Evolutionary conservation across 1,140 invertebrate genomes (phyloP).

Genomic region (Mactra quadrangularis): DNA sequence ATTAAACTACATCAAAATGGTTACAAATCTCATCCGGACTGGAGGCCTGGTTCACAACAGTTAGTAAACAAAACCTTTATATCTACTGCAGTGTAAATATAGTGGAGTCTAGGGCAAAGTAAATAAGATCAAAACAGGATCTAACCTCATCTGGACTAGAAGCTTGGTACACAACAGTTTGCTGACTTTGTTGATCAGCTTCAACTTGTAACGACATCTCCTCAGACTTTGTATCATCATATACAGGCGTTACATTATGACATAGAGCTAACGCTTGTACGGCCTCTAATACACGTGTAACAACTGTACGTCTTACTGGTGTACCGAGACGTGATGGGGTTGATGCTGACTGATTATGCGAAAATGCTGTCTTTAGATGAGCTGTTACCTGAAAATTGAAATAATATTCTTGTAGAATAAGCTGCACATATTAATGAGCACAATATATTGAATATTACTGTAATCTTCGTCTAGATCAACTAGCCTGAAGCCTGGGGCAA

Average conservation of each 20-base stretch:
- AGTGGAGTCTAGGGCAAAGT: too few species aligned
- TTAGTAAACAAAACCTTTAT: too few species aligned
- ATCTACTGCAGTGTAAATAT: too few species aligned
- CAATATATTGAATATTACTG: too few species aligned
- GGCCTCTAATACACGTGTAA: slow-evolving; percentile 93
- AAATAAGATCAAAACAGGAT: too few species aligned
- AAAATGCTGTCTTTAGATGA: slow-evolving; percentile 78
- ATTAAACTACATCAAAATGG: too few species aligned
- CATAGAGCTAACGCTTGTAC: slow-evolving; percentile 98
- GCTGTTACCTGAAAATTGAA: slow-evolving; percentile 69
- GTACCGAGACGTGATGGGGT: slow-evolving; percentile 67
- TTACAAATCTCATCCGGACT: too few species aligned
- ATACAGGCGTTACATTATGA: slow-evolving; percentile 99
- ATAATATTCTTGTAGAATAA: too few species aligned
- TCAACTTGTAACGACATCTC: slow-evolving; percentile 79
- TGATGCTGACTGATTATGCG: slow-evolving; percentile 49
- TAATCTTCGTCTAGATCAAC: too few species aligned
- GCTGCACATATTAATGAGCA: too few species aligned
- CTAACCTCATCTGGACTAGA: slow-evolving; percentile 98
- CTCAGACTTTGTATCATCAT: slow-evolving; percentile 86
- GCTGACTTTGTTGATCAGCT: slow-evolving; percentile 81
- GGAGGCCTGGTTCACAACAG: too few species aligned
- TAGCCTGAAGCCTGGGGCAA: too few species aligned
- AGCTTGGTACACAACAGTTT: slow-evolving; percentile 89
- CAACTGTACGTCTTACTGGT: slow-evolving; percentile 85